Percentiles rank a stretch among this genome's conserved stretches.
Conservation (phyloP, 2,113 vertebrate species). For the Platycercus adscitus region DNA sequence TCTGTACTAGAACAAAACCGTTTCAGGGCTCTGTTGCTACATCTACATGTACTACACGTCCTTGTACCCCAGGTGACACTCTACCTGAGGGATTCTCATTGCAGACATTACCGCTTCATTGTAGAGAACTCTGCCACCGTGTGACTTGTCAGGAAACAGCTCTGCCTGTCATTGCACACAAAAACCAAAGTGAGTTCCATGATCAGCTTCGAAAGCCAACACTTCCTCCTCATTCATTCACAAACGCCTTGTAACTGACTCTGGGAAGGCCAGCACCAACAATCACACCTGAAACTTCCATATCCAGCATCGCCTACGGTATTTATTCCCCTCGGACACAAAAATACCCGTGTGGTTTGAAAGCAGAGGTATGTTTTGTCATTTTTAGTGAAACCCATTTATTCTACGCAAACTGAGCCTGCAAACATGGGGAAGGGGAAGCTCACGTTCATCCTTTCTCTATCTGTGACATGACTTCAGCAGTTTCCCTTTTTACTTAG, state of each 20-base stretch:
- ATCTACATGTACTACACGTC: neutral
- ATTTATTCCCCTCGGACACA: neutral
- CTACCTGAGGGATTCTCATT: constrained; percentile 86
- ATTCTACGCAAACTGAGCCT: neutral
- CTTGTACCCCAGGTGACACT: neutral
- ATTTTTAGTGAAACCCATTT: neutral
- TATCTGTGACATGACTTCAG: neutral
- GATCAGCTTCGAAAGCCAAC: fast-evolving
- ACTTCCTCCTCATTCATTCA: neutral
- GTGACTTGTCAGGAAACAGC: constrained; percentile 87
- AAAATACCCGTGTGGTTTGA: neutral
- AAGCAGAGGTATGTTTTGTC: neutral
- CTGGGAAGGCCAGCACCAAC: neutral
- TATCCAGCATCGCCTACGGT: fast-evolving
- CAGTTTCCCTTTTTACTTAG: neutral
- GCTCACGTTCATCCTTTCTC: neutral
- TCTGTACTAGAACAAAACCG: neutral
- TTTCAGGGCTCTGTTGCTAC: neutral
- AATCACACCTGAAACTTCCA: neutral
- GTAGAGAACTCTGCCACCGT: constrained; percentile 86
- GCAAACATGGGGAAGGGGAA: neutral
- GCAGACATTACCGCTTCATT: constrained; percentile 88
- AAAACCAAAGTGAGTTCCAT: neutral
- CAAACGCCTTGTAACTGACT: neutral
- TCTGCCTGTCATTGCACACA: constrained; percentile 74